These are phyloP conservation scores for Epinotia brunnichana DNA, from an alignment of 2,888 invertebrate species.

Conservation along the genomic window DNA sequence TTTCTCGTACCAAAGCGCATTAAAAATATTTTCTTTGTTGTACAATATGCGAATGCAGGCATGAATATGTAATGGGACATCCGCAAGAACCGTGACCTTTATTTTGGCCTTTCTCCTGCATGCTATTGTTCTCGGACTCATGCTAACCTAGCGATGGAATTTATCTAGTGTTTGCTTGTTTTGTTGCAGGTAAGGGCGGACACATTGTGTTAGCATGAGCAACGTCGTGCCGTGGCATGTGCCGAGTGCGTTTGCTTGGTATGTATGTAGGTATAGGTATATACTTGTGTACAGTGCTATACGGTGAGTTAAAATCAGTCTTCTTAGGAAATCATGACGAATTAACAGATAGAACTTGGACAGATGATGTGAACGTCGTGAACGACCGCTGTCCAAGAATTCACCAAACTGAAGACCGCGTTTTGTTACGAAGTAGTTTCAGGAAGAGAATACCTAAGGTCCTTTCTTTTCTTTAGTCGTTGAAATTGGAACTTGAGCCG, in stretches of 20 bases:
- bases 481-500: neutral
- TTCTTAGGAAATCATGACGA: neutral
- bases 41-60: conserved; percentile 69
- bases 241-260: conserved; percentile 22
- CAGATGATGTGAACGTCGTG: no score
- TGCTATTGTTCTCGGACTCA: conserved; percentile 67
- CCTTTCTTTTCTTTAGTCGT: neutral
- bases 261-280: conserved; percentile 6
- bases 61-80: conserved; percentile 76
- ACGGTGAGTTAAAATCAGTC: neutral
- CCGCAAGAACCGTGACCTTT: conserved; percentile 72
- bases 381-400: no score
- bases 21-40: conserved; percentile 68
- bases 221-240: conserved; percentile 12
- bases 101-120: conserved; percentile 70
- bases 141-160: conserved; percentile 53
- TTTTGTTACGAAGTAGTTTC: neutral
- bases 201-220: conserved; percentile 29
- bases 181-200: conserved; percentile 60
- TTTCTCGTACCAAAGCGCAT: conserved; percentile 58
- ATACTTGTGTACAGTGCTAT: neutral
- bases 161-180: conserved; percentile 67
- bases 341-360: neutral
- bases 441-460: neutral
- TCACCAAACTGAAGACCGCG: neutral